phyloP scores from a whole-genome alignment of 2,888 invertebrate species.

The Drosophila lutescens region DNA sequence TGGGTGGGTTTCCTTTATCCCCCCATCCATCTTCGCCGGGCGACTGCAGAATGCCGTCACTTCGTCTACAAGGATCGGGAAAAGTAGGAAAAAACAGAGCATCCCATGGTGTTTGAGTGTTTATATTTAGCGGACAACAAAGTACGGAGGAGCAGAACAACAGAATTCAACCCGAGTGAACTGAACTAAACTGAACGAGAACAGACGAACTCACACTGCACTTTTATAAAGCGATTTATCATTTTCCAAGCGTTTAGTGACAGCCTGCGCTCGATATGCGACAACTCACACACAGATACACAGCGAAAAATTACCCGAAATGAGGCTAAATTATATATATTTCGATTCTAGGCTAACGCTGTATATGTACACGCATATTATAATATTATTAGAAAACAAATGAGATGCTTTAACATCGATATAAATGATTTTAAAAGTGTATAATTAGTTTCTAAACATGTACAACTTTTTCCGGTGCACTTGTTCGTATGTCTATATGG shows the following conservation, averaged over 20 bases:
- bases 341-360: not conserved
- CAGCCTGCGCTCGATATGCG: slow-evolving; percentile 60
- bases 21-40: slow-evolving; percentile 2
- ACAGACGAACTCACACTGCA: slow-evolving; percentile 72
- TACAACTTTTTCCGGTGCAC: not conserved
- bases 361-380: no score
- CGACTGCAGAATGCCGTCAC: slow-evolving; percentile 47
- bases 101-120: slow-evolving; percentile 16
- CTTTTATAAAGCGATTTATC: slow-evolving; percentile 82
- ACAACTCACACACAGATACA: slow-evolving; percentile 22
- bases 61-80: slow-evolving; percentile 70
- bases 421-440: no score
- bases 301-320: not conserved
- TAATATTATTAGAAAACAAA: no score
- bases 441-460: not conserved
- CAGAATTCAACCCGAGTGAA: slow-evolving; percentile 44
- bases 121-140: slow-evolving; percentile 56
- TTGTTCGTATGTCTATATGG: slow-evolving; percentile 12
- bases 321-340: not conserved
- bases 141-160: slow-evolving; percentile 58
- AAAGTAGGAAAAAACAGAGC: slow-evolving; percentile 40
- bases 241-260: slow-evolving; percentile 76
- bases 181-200: slow-evolving; percentile 40
- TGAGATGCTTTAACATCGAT: no score
- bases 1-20: slow-evolving; percentile 65